These are phyloP conservation scores for Macaria notata DNA, from an alignment of 2,888 invertebrate genomes.

Conservation along the genomic window DNA sequence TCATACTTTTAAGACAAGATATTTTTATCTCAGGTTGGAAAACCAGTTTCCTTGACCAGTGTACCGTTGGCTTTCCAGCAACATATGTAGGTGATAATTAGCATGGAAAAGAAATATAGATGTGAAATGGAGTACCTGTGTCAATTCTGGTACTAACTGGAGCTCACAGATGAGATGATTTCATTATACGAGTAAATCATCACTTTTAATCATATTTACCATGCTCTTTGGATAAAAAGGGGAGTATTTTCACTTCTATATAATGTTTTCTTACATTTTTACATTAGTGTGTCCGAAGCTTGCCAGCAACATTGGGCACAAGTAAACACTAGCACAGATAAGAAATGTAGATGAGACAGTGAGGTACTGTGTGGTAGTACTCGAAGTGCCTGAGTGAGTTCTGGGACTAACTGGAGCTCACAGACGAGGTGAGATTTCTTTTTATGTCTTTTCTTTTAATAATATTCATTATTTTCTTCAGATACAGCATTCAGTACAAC, in stretches of 20 bases:
- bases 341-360: constrained; percentile 87
- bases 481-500: no score
- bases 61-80: constrained; percentile 90
- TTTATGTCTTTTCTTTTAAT: no score
- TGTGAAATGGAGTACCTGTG: constrained; percentile 85
- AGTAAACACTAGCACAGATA: constrained; percentile 92
- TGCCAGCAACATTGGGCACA: constrained; percentile 94
- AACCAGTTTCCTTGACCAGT: constrained; percentile 86
- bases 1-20: no score
- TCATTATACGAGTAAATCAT: no score
- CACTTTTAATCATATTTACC: no score
- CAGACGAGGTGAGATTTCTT: no score
- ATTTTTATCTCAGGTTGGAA: constrained; percentile 92
- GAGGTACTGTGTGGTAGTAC: constrained; percentile 78
- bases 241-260: no score
- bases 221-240: no score
- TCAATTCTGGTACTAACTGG: constrained; percentile 91
- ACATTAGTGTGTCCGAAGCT: constrained; percentile 79
- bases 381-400: constrained; percentile 87
- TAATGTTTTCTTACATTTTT: no score
- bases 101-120: constrained; percentile 93
- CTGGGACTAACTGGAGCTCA: constrained; percentile 83
- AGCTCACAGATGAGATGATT: constrained; percentile 88
- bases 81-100: constrained; percentile 92
- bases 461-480: no score